Evolutionary conservation across 2,113 vertebrate genomes (phyloP), one percentile per base, ranked within the genome.

Genomic region (Argyrosomus japonicus): DNA sequence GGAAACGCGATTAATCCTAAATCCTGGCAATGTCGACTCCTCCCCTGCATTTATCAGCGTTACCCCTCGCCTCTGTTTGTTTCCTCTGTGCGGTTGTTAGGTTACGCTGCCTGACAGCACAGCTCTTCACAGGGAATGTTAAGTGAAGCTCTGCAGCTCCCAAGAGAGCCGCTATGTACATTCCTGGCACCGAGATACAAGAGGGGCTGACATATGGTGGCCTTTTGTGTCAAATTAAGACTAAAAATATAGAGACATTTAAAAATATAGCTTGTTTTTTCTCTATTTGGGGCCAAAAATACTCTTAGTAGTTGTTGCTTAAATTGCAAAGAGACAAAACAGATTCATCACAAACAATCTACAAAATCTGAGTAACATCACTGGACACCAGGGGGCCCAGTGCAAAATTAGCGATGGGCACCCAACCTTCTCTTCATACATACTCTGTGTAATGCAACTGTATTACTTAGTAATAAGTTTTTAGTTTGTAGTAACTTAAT

Each of bases 101-200:
- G 90, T 69, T 86, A 87, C 88, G 14, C 78, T 53, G 70, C 23
- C 74, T 65, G 85, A 79, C 79, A 17, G 69, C 56, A 2, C 43
- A 7, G 71, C 65, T 81, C 76, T 58, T 75, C 65, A 51, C 61
- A 0, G 75, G 85, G 90, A 91, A 91, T 92, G 91, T 93, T 92
- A 89, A 91, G 91, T 88, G 91, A 89, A 15, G 83, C 71, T 91
- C 82, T 25, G 77, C 84, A 88, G 81, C 77, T 75, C 77, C 70
- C 61, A 2, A 8, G 43, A 80, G 68, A n/a, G 17, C 40, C 43
- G 47, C 75, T 65, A 64, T 50, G 64, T 13, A 57, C 72, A 87
- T 87, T 83, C 77, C 57, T 87, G 69, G 79, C 79, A 54, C 48
- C 3, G 15, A 62, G 68, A 86, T 64, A 67, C 6, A 0, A 56